Evolutionary conservation across 1,140 invertebrate genomes (phyloP), one percentile per base, ranked within the genome.

Genomic region (Hycleus cichorii): DNA sequence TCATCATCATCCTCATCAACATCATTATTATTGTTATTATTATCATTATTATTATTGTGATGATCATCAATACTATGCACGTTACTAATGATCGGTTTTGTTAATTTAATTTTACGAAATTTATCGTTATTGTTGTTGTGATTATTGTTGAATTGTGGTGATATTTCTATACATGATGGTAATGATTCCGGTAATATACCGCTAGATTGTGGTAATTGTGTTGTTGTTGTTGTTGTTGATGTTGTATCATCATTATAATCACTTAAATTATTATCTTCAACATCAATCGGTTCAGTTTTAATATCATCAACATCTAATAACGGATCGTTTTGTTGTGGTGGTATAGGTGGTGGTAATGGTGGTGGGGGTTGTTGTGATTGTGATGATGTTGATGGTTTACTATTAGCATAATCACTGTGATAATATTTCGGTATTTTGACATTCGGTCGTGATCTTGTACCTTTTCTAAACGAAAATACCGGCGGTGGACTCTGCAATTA

Each of bases 351-450:
- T 18, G 18, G 18, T 18, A 18, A 18, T 18, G 18, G 18, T 18
- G 18, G 18, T 18, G 18, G 18, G 18, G 18, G 18, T 18, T 18
- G 18, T 56, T 3, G 56, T 42, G 9, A 49, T 39, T 47, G 59
- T 40, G 44, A 64, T 5, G 40, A 42, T 32, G 32, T 32, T 57
- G 39, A 24, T 11, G 3, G 46, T 42, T 7, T 59, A 45, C 7
- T 68, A 11, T 11, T 42, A 42, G 3, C 62, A 38, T 63, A 64
- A 27, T 66, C 59, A 8, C 58, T 50, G 45, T 71, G 60, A 42
- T 68, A 72, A 47, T 63, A 69, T 49, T 68, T 71, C 0, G 72
- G 70, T 9, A 71, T 59, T 61, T 73, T 73, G 0, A 69, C 63
- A 39, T 71, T 65, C 3, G 70, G 72, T 9, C 72, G 52, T 2